Evolutionary conservation across 2,888 invertebrate species (phyloP).

Genomic region (Cephonodes hylas): DNA sequence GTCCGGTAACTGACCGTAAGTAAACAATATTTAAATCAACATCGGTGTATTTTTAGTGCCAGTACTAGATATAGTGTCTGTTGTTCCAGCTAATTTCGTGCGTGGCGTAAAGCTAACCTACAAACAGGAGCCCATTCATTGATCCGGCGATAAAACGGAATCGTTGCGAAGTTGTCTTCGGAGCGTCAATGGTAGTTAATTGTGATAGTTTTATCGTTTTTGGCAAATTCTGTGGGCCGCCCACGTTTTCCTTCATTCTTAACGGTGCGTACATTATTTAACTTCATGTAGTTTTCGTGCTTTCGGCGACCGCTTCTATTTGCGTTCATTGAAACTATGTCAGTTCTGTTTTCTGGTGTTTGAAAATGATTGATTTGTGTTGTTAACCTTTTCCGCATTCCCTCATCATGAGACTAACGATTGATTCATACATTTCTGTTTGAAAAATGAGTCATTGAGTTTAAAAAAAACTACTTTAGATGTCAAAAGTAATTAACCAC

Average conservation of each 20-base stretch:
- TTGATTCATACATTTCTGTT: no score
- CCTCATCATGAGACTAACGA: not conserved
- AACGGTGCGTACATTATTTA: not conserved
- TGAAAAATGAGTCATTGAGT: no score
- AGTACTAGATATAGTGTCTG: not conserved
- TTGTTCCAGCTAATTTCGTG: not conserved
- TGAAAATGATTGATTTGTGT: not conserved
- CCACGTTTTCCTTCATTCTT: not conserved
- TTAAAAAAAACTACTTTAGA: no score
- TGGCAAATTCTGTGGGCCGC: not conserved
- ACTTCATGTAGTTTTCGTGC: not conserved
- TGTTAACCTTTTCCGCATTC: not conserved
- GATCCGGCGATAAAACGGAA: not conserved
- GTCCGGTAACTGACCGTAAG: not conserved
- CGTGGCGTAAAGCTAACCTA: conserved; percentile 9
- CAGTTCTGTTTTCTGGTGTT: not conserved
- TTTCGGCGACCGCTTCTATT: not conserved
- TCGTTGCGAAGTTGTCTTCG: conserved; percentile 2
- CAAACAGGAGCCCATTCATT: conserved; percentile 12
- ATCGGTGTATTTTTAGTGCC: not conserved
- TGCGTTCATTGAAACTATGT: not conserved
- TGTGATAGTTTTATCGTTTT: conserved; percentile 4
- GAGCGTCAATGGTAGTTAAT: not conserved
- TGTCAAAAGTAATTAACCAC: no score
- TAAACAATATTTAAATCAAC: not conserved